Evolutionary conservation across 2,888 invertebrate species (phyloP), one percentile per base, ranked within the genome.

Genomic region (Syritta pipiens): DNA sequence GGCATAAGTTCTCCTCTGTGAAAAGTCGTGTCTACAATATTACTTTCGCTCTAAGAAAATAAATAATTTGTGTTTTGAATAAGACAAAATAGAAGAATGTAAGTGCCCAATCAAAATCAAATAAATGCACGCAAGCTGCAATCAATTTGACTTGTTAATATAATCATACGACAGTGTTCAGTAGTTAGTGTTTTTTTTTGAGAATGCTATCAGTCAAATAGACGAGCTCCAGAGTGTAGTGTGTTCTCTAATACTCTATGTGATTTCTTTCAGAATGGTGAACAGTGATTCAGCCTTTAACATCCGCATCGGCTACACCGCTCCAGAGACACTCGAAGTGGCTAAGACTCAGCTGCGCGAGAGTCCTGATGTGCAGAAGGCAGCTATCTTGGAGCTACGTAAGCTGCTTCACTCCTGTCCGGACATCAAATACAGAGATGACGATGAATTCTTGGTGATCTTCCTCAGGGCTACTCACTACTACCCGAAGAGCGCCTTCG

Each of bases 381-480:
- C 91, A 24, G 88, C 93, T 1, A 91, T 91, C 82, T 90, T 91
- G 77, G 87, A 89, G 75, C 89, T 94, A 2, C 89, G 92, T 48
- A 92, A 92, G 83, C 87, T 94, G 9, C 87, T 94, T n/a, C 91
- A 92, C 81, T 94, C 93, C 83, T 91, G 92, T 82, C 91, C 92
- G 48, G 93, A 93, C 75, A 85, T 95, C 60, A 90, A 91, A 85
- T 95, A 89, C 84, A 91, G 91, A 69, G 94, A 94, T 37, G 94
- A 94, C 82, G 95, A 96, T 83, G 94, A 94, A 26, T 91, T 94
- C 40, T 90, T 96, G 6, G 90, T 92, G n/a, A 93, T 94, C 79
- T 95, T 95, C 85, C 89, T 96, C 67, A 91, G 96, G 69, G 94
- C 95, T 20, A 94, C 94, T 89, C 96, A 96, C 87, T 96, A 92